Evolutionary conservation across 2,113 vertebrate genomes (phyloP).

Genomic region (Felis chaus): DNA sequence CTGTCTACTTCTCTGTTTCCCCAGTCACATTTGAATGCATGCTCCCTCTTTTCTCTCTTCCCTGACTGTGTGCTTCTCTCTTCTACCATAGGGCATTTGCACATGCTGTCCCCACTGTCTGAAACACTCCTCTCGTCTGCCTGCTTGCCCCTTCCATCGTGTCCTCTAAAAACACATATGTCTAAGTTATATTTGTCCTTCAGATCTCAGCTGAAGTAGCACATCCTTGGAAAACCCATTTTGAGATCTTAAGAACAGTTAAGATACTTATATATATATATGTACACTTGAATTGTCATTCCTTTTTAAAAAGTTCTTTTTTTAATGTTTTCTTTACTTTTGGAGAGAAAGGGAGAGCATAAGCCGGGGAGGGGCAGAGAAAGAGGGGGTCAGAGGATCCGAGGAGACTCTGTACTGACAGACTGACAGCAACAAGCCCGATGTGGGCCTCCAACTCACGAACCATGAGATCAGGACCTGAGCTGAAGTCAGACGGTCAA

Average conservation of each 20-base stretch:
- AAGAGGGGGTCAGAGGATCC: too few relatives aligned
- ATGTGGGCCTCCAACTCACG: too few relatives aligned
- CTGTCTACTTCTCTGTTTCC: not conserved
- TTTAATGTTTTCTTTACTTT: too few relatives aligned
- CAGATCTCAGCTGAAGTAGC: not conserved
- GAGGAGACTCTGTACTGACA: too few relatives aligned
- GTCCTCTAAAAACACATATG: not conserved
- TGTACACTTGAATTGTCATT: not conserved
- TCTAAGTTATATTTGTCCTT: not conserved
- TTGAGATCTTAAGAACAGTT: not conserved
- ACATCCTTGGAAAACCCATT: not conserved
- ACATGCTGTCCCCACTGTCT: not conserved
- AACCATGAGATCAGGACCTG: too few relatives aligned
- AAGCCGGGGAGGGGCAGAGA: too few relatives aligned
- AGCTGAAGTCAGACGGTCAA: too few relatives aligned
- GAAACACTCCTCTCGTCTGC: not conserved
- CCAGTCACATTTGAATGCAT: not conserved
- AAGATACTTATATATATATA: not conserved
- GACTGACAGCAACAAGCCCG: too few relatives aligned
- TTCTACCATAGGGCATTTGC: not conserved
- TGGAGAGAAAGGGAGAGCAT: too few relatives aligned
- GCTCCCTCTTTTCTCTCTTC: not conserved
- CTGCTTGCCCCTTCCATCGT: fast-evolving
- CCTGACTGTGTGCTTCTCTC: not conserved
- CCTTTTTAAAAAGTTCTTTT: too few relatives aligned